These are phyloP conservation scores for Myrmecobius fasciatus DNA, from an alignment of 2,113 vertebrate species.

Conservation along the genomic window DNA sequence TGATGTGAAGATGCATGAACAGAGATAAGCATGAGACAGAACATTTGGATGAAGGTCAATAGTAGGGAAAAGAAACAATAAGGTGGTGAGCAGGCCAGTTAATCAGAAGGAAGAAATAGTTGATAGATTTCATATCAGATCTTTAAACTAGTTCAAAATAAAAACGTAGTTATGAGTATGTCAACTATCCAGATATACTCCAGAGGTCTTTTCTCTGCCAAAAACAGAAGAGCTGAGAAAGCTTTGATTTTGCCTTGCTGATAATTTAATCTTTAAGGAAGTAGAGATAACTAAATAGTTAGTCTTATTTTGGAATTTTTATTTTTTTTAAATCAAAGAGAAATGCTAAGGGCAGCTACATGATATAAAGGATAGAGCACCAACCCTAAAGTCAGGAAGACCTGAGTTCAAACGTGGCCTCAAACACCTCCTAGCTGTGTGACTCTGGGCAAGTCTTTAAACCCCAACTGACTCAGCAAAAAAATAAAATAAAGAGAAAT, in stretches of 20 bases:
- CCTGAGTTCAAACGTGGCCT: too few species aligned
- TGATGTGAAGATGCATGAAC: neutral
- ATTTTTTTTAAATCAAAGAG: neutral
- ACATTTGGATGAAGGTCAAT: too few species aligned
- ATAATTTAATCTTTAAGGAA: neutral
- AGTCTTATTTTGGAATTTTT: neutral
- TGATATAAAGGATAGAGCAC: too few species aligned
- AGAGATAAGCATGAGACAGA: neutral
- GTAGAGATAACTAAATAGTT: neutral
- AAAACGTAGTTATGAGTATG: neutral
- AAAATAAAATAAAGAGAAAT: neutral
- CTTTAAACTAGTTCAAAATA: neutral
- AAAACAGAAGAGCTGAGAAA: neutral
- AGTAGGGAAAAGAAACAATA: neutral
- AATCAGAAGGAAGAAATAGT: neutral
- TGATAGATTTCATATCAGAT: neutral
- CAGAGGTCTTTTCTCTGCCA: neutral
- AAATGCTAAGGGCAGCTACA: too few species aligned
- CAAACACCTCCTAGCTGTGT: too few species aligned
- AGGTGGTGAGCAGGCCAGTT: neutral
- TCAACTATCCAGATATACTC: neutral
- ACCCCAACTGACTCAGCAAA: too few species aligned
- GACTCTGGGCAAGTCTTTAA: too few species aligned
- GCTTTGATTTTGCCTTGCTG: neutral
- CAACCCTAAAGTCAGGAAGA: too few species aligned